Evolutionary conservation across 2,113 vertebrate species (phyloP).

Genomic region (Pyxicephalus adspersus): DNA sequence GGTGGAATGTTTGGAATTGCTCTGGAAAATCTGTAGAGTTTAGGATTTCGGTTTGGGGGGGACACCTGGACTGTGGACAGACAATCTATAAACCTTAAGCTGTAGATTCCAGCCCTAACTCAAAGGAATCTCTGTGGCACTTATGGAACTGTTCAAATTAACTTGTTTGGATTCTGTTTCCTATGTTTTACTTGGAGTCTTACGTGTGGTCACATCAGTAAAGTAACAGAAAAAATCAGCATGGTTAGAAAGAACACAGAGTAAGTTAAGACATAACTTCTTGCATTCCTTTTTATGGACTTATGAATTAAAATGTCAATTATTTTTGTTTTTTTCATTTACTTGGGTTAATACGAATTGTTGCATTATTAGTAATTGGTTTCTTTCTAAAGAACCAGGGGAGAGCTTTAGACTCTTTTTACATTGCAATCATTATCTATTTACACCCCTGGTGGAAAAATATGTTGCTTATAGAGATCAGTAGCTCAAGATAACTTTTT

Average conservation of each 20-base stretch:
- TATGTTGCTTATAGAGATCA: no score
- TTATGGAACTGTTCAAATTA: conserved; percentile 30
- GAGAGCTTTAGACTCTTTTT: no score
- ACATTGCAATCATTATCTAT: no score
- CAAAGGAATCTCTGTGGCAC: conserved; percentile 22
- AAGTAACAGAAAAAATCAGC: neutral
- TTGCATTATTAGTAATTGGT: no score
- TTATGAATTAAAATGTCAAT: no score
- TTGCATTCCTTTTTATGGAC: no score
- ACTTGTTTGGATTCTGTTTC: conserved; percentile 40
- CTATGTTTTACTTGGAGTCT: conserved; percentile 10
- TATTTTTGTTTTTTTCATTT: no score
- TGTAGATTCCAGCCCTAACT: neutral
- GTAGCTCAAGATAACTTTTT: no score
- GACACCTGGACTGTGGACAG: conserved; percentile 29
- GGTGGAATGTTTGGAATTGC: conserved; percentile 12
- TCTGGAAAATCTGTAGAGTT: conserved; percentile 29
- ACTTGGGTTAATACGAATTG: no score
- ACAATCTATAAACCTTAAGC: conserved; percentile 9
- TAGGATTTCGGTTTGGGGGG: conserved; percentile 13
- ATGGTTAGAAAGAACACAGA: neutral
- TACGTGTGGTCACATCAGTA: neutral
- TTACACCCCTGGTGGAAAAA: no score
- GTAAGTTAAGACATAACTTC: neutral
- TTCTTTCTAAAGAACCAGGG: no score